Base-by-base conservation (phyloP, 1,140 invertebrate genomes). In the Helicoverpa zea region DNA sequence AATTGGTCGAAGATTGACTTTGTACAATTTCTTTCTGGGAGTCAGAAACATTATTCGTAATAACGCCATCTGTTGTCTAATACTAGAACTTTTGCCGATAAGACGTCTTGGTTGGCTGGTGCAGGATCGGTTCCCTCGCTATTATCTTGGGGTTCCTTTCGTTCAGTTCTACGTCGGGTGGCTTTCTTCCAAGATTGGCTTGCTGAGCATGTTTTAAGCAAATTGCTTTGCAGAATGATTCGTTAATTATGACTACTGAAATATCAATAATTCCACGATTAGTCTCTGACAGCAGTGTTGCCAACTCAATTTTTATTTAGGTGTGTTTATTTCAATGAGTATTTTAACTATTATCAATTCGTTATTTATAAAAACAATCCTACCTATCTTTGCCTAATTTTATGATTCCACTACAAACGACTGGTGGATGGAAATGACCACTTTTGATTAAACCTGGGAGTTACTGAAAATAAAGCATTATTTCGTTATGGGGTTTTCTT, bases 231-330 rank as follows among this genome's bases (percentile, higher is more conserved):
- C 92, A 94, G 72, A 89, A 94, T 0, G 88, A 87, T 83, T 92
- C 90, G 14, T 93, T 94, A 52, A 94, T 79, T 11, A 92, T 85
- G 2, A 93, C 75, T 79, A 94, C 92, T 94, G 81, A 51, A 89
- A 89, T 23, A 81, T 30, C 81, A 82, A 51, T 49, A 51, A 16
- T 13, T 79, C 49, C n/a, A 10, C 1, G 52, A 64, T 64, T 77
- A 5, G 52, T 58, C n/a, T 10, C 29, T 4, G 12, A 63, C 4
- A 16, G 54, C 35, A 43, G 5, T 43, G 9, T 43, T 43, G 9
- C 35, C 35, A 9, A 43, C 35, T 43, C 9, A 43, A 43, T 43
- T 43, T 23, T 43, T 43, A 9, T 43, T 43, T 9, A 43, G 35
- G 5, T 43, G 35, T 9, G 35, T 43, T 43, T 5, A 43, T 7